A percentile compares a stretch with the other conserved stretches of the same genome.
phyloP scores from a whole-genome alignment of 2,888 invertebrate species.

The Conistra vaccinii region DNA sequence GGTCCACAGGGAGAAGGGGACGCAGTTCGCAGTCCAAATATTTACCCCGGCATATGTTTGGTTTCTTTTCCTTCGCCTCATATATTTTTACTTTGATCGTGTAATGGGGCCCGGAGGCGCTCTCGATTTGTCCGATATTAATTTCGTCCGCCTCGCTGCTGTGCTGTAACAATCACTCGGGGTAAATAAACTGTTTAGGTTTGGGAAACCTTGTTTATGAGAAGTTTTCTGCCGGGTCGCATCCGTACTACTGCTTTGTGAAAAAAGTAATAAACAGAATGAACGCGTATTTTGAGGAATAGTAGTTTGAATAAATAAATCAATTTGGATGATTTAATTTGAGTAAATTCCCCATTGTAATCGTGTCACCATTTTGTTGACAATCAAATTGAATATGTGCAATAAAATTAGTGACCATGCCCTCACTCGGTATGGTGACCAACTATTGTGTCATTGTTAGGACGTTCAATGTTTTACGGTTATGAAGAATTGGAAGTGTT shows the following conservation, averaged over 20 bases:
- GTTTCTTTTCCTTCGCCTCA: constrained; percentile 90
- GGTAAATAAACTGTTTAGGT: constrained; percentile 73
- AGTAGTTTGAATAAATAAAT: constrained; percentile 49
- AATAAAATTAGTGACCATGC: constrained; percentile 68
- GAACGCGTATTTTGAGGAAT: constrained; percentile 7
- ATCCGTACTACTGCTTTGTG: constrained; percentile 12
- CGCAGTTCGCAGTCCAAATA: constrained; percentile 85
- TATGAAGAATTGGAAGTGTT: not conserved
- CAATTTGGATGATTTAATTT: constrained; percentile 50
- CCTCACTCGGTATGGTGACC: constrained; percentile 55
- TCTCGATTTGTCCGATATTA: constrained; percentile 87
- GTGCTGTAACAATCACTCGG: constrained; percentile 71
- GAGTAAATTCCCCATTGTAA: constrained; percentile 49
- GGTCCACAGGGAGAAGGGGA: constrained; percentile 73
- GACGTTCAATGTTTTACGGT: constrained; percentile 5
- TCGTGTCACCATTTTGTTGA: constrained; percentile 62
- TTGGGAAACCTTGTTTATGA: constrained; percentile 58
- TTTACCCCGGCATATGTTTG: constrained; percentile 89
- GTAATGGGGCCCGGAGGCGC: constrained; percentile 86
- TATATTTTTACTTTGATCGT: constrained; percentile 90
- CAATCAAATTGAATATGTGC: constrained; percentile 66
- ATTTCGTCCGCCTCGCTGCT: constrained; percentile 77
- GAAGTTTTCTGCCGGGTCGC: constrained; percentile 3
- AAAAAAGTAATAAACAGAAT: constrained; percentile 22
- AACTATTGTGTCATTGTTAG: constrained; percentile 20